Base-by-base conservation (phyloP, 2,797 vertebrate genomes). In the Megaceryle alcyon region DNA sequence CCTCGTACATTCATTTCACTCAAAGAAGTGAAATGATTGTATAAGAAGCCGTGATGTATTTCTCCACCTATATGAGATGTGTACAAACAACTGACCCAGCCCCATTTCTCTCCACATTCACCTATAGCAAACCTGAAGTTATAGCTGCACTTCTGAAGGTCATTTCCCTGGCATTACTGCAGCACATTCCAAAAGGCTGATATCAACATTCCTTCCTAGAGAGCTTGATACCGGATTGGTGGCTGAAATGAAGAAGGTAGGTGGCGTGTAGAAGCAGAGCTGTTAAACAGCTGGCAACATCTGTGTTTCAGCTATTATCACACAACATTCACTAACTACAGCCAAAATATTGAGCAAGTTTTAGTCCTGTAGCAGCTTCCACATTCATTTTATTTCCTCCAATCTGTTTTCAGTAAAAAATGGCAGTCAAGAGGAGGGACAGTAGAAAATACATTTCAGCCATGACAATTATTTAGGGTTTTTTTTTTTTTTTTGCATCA, bases 221-320 rank as follows among this genome's bases (percentile, higher is more conserved):
- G 73, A 95, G 95, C 69, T 43, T 53, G 35, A 35, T 11, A 3
- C 65, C 64, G 90, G 49, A 29, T 29, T 60, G 81, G 60, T 31
- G 68, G 75, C 88, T 88, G 88, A 91, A 95, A 54, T 29, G n/a
- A 82, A 89, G 90, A 88, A 77, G 65, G 77, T 92, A 94, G 92
- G 77, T 80, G 70, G 78, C 7, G 73, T 61, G 48, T 61, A 92
- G 88, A 78, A 92, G 89, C n/a, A 1, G 81, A 81, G 66, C 0
- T 86, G 83, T 68, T 69, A 73, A 90, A 77, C 89, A 94, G 91
- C 94, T 96, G 96, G 91, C 88, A 90, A 94, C 96, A 97, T 94
- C 95, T 97, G 95, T 78, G 76, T 54, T 87, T 77, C 76, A 57
- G 85, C 75, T 91, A 56, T 59, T 51, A 78, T 26, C 79, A 37